Base-by-base conservation (phyloP, 2,797 vertebrate genomes). In the Diceros bicornis region DNA sequence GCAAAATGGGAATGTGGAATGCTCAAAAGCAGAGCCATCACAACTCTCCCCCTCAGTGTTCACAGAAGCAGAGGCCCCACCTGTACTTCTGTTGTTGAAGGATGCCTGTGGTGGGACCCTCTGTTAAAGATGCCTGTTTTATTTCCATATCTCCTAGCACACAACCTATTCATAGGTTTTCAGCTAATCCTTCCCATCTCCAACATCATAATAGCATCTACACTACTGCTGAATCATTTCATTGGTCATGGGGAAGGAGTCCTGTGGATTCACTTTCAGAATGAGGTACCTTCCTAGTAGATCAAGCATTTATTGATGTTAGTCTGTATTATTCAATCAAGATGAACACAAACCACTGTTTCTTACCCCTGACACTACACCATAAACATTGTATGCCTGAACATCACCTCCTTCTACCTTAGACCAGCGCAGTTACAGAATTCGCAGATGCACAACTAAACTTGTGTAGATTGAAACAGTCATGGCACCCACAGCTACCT, bases 41-140 rank as follows among this genome's bases (percentile, higher is more conserved):
- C 1, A 20, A 1, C 4, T 20, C 8, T 6, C 8, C 34, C 18
- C 8, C 0, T 11, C 1, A 8, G 6, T 0, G 1, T 1, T 8
- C 34, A 57, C 34, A 27, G 20, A 16, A 66, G 50, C 50, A 86
- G 9, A 9, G 14, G 41, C 50, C 21, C 29, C 18, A 20, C 18
- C 47, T 7, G 55, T 41, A 21, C 9, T 11, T 52, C 44, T 27
- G 14, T 0, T 47, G 14, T 0, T 47, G 14, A 50, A 57, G 20
- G 69, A 37, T 16, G 44, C 21, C 13, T 17, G 14, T 10, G 72
- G 59, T 78, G 6, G 44, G 72, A 29, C 10, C n/a, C 37, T 41
- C 32, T 11, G 6, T 9, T 13, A 8, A 47, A 61, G 21, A 29
- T 12, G 12, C 17, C 61, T 16, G 52, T 47, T 77, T 79, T 32